A percentile compares a stretch with the other conserved stretches of the same genome.
Evolutionary conservation across 2,888 invertebrate species (phyloP).

Genomic region (Drosophila yooni): DNA sequence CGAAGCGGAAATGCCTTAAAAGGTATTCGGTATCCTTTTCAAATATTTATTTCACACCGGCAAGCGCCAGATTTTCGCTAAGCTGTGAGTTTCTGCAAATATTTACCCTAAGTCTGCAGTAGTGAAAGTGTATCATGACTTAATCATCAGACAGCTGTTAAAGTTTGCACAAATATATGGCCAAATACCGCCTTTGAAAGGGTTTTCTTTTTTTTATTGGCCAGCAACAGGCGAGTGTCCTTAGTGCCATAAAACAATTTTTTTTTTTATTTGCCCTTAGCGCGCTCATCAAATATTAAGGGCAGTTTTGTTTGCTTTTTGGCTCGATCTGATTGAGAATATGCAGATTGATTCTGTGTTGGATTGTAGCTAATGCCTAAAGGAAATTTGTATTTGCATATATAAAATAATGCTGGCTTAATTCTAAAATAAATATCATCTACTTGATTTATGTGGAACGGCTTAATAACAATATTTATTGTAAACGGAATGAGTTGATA

Average conservation of each 20-base stretch:
- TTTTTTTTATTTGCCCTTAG: conserved; percentile 16
- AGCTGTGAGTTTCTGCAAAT: conserved; percentile 39
- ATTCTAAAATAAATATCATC: conserved; percentile 24
- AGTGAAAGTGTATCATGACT: conserved; percentile 47
- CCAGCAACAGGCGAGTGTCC: conserved; percentile 45
- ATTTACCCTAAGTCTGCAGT: conserved; percentile 28
- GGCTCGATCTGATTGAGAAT: conserved; percentile 37
- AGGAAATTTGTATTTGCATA: conserved; percentile 62
- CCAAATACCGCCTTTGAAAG: conserved; percentile 15
- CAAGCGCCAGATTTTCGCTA: conserved; percentile 38
- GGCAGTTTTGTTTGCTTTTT: conserved; percentile 23
- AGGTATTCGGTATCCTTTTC: conserved; percentile 30
- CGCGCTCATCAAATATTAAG: conserved; percentile 51
- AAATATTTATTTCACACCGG: conserved; percentile 50
- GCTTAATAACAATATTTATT: neutral
- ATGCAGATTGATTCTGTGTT: conserved; percentile 46
- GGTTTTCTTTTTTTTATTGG: neutral
- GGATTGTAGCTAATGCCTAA: conserved; percentile 39
- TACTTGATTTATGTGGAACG: conserved; percentile 10
- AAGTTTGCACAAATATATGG: conserved; percentile 11
- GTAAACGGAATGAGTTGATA: neutral
- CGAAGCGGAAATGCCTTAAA: conserved; percentile 34
- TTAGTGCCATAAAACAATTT: conserved; percentile 28
- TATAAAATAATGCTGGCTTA: conserved; percentile 40
- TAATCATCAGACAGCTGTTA: conserved; percentile 62